phyloP scores from a whole-genome alignment of 2,113 vertebrate genomes.

The Pseudorectes ferrugineus region DNA sequence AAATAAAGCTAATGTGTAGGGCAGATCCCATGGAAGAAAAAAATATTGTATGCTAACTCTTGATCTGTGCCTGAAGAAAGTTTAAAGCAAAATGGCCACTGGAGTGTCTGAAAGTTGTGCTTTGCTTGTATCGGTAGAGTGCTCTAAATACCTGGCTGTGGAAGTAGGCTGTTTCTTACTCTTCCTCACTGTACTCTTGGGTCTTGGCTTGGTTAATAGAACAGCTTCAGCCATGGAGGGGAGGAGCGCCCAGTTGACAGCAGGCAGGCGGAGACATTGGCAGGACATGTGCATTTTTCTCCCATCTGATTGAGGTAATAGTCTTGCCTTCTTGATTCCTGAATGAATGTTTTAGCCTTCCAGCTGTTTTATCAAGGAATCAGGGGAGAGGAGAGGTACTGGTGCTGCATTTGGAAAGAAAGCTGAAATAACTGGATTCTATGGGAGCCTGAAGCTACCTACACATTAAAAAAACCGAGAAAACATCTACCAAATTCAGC shows the following conservation, averaged over 20 bases:
- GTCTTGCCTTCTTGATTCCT: neutral
- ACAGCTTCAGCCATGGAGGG: neutral
- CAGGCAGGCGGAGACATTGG: neutral
- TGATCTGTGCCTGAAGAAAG: neutral
- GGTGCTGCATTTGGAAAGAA: neutral
- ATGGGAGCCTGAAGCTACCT: neutral
- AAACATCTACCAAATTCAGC: neutral
- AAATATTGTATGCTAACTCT: neutral
- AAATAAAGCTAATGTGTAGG: neutral
- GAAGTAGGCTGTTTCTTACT: neutral
- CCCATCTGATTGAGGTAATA: neutral
- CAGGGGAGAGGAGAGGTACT: neutral
- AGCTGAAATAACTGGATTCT: neutral
- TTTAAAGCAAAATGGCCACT: neutral
- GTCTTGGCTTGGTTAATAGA: neutral
- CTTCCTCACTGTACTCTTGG: rapidly evolving
- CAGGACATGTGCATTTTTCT: rapidly evolving
- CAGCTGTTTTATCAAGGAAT: neutral
- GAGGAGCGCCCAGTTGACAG: neutral
- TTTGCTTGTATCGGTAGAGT: neutral
- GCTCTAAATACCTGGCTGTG: neutral
- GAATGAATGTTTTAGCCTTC: neutral
- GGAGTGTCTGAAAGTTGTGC: neutral
- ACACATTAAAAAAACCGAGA: neutral
- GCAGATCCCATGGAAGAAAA: neutral